Conservation (phyloP, 2,888 invertebrate genomes). For the Thymelicus acteon region DNA sequence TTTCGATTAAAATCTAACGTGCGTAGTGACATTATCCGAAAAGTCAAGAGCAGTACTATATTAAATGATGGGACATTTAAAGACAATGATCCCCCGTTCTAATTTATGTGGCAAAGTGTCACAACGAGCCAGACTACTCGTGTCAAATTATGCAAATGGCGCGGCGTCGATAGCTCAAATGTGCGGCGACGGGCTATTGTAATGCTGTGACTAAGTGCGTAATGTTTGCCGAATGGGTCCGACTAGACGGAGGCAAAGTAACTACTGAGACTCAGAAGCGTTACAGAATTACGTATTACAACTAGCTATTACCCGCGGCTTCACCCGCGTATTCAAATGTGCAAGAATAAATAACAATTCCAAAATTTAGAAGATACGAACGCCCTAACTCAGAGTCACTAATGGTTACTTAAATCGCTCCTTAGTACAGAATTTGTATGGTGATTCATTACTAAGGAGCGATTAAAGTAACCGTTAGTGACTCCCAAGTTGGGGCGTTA, state of each 20-base stretch:
- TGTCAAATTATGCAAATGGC: slow-evolving; percentile 66
- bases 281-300: too few species aligned
- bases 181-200: slow-evolving; percentile 50
- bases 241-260: slow-evolving; percentile 53
- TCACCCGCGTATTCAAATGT: too few species aligned
- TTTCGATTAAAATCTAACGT: slow-evolving; percentile 1
- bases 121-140: slow-evolving; percentile 46
- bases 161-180: slow-evolving; percentile 32
- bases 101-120: slow-evolving; percentile 30
- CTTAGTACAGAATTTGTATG: too few species aligned
- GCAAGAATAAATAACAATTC: too few species aligned
- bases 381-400: too few species aligned
- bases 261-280: not conserved
- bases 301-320: too few species aligned
- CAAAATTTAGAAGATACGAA: too few species aligned
- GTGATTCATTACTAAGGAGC: too few species aligned
- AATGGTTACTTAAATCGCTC: too few species aligned
- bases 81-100: slow-evolving; percentile 23
- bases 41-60: slow-evolving; percentile 17
- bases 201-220: slow-evolving; percentile 59
- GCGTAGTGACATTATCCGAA: slow-evolving; percentile 19
- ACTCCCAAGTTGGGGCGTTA: too few species aligned
- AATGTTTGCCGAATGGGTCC: slow-evolving; percentile 53
- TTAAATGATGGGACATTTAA: slow-evolving; percentile 17
- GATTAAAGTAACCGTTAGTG: too few species aligned